Base-by-base conservation (phyloP, 1,140 invertebrate genomes). In the Lepidurus packardi region DNA sequence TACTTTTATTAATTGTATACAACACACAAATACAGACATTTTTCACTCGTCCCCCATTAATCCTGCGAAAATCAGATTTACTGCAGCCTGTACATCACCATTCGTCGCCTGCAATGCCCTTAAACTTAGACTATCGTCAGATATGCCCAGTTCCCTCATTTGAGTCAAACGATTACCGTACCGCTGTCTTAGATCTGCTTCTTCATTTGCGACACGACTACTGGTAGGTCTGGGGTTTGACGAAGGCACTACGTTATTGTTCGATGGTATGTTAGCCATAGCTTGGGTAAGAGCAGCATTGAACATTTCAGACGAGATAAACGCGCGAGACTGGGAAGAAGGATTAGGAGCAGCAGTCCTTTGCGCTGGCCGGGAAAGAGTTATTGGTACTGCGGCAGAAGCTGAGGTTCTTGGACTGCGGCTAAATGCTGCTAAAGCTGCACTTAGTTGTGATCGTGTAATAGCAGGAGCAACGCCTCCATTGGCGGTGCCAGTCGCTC, bases 91-190 rank as follows among this genome's bases (percentile, higher is more conserved):
- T 9, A 88, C 83, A 79, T 88, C 86, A 53, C 87, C 87, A 74
- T 84, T 85, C 34, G 86, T 87, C 7, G 85, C 85, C 76, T 85
- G 82, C 10, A 88, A 80, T 43, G 86, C 87, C 78, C 84, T 82
- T 11, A 84, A 80, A 74, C 85, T 86, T n/a, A 86, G 79, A 73
- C 82, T 84, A 75, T 87, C 86, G 82, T 88, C 86, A 77, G 83
- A 83, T n/a, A 88, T 87, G 8, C 87, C 87, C 84, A 87, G 85
- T 43, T 88, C 86, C 74, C 85, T 81, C 80, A 88, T 83, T 77
- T 87, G 86, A 77, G 85, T 84, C 7, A 88, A 79, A 47, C 77
- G 80, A n/a, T 45, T 76, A 9, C 73, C 76, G 75, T 77, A 80
- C 44, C 73, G 53, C 44, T 80, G 47, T 7, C 76, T 47, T 42